phyloP scores from a whole-genome alignment of 2,888 invertebrate species.

The Aphodius granarius region DNA sequence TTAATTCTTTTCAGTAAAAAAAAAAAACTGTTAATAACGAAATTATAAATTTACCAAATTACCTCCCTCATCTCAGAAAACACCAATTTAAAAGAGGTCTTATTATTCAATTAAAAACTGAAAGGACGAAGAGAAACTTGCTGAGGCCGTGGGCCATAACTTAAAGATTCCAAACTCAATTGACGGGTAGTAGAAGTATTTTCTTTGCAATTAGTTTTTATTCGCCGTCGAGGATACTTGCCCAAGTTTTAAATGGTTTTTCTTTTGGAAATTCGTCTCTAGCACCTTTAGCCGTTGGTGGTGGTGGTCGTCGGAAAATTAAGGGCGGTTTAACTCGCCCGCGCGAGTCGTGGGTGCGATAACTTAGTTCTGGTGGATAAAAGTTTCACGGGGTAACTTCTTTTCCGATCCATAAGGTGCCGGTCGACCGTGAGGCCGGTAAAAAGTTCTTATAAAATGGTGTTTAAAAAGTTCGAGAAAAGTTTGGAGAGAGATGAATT shows the following conservation, averaged over 20 bases:
- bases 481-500: background rate
- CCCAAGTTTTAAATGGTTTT: slow-evolving; percentile 12
- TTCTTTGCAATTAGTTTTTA: slow-evolving; percentile 18
- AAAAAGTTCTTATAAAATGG: background rate
- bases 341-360: slow-evolving; percentile 1
- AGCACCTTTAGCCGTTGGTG: background rate
- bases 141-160: slow-evolving; percentile 4
- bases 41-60: background rate
- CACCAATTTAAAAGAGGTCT: background rate
- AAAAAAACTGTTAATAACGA: background rate
- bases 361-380: background rate
- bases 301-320: background rate
- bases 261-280: background rate
- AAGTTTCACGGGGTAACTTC: background rate
- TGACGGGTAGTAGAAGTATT: slow-evolving; percentile 5
- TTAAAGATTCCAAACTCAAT: slow-evolving; percentile 20
- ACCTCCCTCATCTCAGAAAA: background rate
- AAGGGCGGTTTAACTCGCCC: background rate
- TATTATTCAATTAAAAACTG: background rate
- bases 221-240: background rate
- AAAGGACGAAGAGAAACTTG: background rate
- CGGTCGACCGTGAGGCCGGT: slow-evolving; percentile 4
- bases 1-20: background rate
- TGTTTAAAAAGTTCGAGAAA: background rate
- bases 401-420: slow-evolving; percentile 18